phyloP scores from a whole-genome alignment of 2,797 vertebrate genomes.

The Thunnus albacares region DNA sequence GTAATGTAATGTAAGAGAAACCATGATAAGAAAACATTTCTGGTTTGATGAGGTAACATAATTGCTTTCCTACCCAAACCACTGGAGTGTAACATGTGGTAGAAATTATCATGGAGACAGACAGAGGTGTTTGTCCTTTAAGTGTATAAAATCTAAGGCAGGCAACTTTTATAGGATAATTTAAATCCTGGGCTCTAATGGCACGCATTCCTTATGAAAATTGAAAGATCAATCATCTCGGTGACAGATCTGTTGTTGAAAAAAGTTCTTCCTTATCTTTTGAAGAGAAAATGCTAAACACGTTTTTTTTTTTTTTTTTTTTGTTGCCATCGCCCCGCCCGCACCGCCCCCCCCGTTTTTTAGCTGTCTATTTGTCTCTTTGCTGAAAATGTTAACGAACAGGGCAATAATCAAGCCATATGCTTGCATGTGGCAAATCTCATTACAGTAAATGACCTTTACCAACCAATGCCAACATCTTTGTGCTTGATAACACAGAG shows the following conservation, averaged over 20 bases:
- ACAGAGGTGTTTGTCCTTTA: conserved; percentile 86
- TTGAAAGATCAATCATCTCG: conserved; percentile 84
- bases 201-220: conserved; percentile 81
- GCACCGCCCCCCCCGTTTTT: conserved; percentile 44
- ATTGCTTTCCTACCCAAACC: conserved; percentile 82
- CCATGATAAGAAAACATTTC: conserved; percentile 84
- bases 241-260: conserved; percentile 75
- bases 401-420: conserved; percentile 84
- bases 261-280: conserved; percentile 66
- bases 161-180: conserved; percentile 85
- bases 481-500: conserved; percentile 71
- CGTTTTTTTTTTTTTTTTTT: conserved; percentile 54
- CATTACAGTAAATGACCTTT: conserved; percentile 87
- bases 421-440: conserved; percentile 84
- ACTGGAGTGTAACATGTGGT: conserved; percentile 86
- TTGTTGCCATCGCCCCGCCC: conserved; percentile 7
- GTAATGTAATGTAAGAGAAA: conserved; percentile 69
- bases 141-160: conserved; percentile 81
- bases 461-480: conserved; percentile 81
- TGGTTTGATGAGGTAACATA: conserved; percentile 87
- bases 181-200: conserved; percentile 81
- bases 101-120: conserved; percentile 85
- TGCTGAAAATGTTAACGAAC: conserved; percentile 84
- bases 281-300: conserved; percentile 75
- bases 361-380: conserved; percentile 81